Percentiles rank a stretch among this genome's conserved stretches.
Evolutionary conservation across 2,797 vertebrate species (phyloP).

Genomic region (Oreortyx pictus): DNA sequence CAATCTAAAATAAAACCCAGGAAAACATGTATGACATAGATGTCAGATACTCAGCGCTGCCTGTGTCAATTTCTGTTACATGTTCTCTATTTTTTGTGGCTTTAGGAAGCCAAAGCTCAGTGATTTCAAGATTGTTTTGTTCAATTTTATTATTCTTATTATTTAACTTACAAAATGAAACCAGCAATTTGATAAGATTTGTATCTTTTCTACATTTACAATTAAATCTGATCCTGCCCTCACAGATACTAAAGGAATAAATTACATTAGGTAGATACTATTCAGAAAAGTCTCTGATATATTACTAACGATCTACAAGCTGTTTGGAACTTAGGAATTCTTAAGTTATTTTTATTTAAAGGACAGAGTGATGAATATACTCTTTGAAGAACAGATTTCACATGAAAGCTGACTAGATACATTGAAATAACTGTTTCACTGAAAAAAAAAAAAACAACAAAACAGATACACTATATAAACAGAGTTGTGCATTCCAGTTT

Average conservation of each 20-base stretch:
- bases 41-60: fast-evolving
- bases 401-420: not conserved
- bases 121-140: not conserved
- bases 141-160: not conserved
- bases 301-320: not conserved
- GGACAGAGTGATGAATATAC: not conserved
- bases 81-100: not conserved
- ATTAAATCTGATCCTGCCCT: not conserved
- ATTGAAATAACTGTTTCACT: not conserved
- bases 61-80: not conserved
- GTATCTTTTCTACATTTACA: not conserved
- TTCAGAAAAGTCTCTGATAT: slow-evolving; percentile 16
- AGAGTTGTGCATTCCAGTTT: not conserved
- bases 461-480: not conserved
- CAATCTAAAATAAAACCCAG: not conserved
- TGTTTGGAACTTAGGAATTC: slow-evolving; percentile 9
- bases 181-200: not conserved
- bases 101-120: not conserved
- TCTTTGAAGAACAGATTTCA: slow-evolving; percentile 19
- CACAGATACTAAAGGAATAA: not conserved
- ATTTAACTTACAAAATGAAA: not conserved
- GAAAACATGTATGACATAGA: fast-evolving
- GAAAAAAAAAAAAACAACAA: not conserved
- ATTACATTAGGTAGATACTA: not conserved
- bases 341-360: slow-evolving; percentile 58